Evolutionary conservation across 2,113 vertebrate genomes (phyloP), one percentile per base, ranked within the genome.

Genomic region (Lagopus muta): DNA sequence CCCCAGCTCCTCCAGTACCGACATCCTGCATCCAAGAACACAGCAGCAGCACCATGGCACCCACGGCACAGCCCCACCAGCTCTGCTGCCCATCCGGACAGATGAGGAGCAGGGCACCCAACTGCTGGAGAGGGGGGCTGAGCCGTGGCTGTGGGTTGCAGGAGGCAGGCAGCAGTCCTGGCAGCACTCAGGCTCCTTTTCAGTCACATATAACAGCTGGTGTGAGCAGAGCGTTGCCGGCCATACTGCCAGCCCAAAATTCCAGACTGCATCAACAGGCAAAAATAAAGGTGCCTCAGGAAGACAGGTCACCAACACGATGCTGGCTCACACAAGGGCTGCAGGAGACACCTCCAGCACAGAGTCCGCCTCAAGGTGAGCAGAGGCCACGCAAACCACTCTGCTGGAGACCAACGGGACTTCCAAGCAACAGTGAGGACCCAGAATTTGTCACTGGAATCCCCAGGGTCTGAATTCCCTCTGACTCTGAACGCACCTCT

Each of bases 341-440:
- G n/a, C 65, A 32, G 40, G 8, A 5, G 69, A 8, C 21, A 5
- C n/a, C 34, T 24, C 34, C 13, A 2, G 66, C 5, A n/a, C 22
- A 24, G 50, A 21, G n/a, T 21, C 20, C 21, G 3, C 18, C 6
- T 16, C 36, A 2, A 20, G 66, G 43, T 4, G 13, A 38, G 55
- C 43, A 3, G 50, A 1, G 21, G 45, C 45, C 14, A 2, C 0
- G 22, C 45, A 55, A 82, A 38, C 3, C n/a, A 5, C 30, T 21
- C 21, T 0, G 5, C 43, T 1, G 11, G 20, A 1, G 14, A 1
- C 1, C 2, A 40, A 12, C 1, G 0, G n/a, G 11, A 25, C 71
- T 75, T 20, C 11, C n/a, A 3, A 32, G n/a, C 61, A 52, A 52
- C 27, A 25, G 3, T 30, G 4, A 3, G 4, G 4, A 60, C 28